Conservation (phyloP, 2,113 vertebrate species). For the Prolemur simus region DNA sequence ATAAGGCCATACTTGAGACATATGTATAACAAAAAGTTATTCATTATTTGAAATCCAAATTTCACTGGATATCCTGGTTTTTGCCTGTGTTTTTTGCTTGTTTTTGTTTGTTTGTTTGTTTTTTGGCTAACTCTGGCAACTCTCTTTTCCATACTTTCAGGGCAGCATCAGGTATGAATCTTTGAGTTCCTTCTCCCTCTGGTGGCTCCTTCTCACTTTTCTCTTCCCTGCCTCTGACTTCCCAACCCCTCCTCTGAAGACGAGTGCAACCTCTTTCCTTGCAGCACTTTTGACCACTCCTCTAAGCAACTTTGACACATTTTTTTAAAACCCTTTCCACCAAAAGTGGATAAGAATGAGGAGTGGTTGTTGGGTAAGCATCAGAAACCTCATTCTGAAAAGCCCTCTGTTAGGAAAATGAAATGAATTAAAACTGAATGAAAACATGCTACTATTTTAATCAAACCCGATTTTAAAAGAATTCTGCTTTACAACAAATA, state of each 20-base stretch:
- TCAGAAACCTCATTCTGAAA: constrained; percentile 28
- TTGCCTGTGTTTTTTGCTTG: not conserved
- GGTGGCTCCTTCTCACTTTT: not conserved
- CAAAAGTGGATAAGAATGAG: not conserved
- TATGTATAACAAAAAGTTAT: not conserved
- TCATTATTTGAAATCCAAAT: constrained; percentile 17
- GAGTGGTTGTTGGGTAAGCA: not conserved
- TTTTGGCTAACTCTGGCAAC: not conserved
- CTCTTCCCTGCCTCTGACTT: not conserved
- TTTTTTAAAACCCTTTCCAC: not conserved
- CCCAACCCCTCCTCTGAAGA: not conserved
- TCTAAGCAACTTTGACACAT: not conserved
- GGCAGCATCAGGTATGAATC: not conserved
- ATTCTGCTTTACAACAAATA: constrained; percentile 27
- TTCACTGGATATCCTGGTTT: not conserved
- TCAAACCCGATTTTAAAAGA: not conserved
- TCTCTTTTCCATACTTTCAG: not conserved
- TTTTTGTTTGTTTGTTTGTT: not conserved
- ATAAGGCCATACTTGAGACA: not conserved
- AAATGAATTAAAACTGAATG: constrained; percentile 14
- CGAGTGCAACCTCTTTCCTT: not conserved
- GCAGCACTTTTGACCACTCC: not conserved
- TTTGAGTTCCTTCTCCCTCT: not conserved
- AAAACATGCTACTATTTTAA: constrained; percentile 39
- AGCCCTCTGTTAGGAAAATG: not conserved